Evolutionary conservation across 2,113 vertebrate species (phyloP).

Genomic region (Neogobius melanostomus): DNA sequence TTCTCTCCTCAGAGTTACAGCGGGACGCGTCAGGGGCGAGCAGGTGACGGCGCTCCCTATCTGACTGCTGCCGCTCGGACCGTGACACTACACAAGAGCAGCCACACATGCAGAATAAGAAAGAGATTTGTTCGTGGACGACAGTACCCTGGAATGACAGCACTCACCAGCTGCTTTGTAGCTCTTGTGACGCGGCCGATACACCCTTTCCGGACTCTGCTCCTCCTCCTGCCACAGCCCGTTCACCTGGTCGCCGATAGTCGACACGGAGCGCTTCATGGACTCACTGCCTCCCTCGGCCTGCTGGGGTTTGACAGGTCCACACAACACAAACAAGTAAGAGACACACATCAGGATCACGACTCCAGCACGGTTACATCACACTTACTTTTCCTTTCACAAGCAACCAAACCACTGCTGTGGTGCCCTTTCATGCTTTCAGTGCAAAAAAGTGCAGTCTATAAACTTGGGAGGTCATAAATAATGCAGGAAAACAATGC

Average conservation of each 20-base stretch:
- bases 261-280: conserved; percentile 89
- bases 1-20: conserved; percentile 91
- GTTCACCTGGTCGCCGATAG: conserved; percentile 86
- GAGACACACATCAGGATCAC: conserved; percentile 10
- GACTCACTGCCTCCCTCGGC: conserved; percentile 83
- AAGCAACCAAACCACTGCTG: conserved; percentile 5
- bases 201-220: conserved; percentile 84
- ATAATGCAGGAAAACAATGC: conserved; percentile 20
- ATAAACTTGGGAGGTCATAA: conserved; percentile 12
- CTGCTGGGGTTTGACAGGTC: conserved; percentile 61
- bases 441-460: conserved; percentile 17
- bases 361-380: background rate
- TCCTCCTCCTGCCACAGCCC: conserved; percentile 90
- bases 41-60: conserved; percentile 88
- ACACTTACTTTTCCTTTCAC: background rate
- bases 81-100: conserved; percentile 80
- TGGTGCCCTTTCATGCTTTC: conserved; percentile 41
- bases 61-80: conserved; percentile 85
- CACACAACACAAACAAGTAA: conserved; percentile 23
- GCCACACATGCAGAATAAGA: conserved; percentile 2
- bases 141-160: background rate
- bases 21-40: conserved; percentile 89
- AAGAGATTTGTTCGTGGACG: background rate
- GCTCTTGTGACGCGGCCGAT: conserved; percentile 91
- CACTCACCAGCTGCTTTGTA: conserved; percentile 90